Evolutionary conservation across 1,140 invertebrate genomes (phyloP).

Genomic region (Orchesella cincta): DNA sequence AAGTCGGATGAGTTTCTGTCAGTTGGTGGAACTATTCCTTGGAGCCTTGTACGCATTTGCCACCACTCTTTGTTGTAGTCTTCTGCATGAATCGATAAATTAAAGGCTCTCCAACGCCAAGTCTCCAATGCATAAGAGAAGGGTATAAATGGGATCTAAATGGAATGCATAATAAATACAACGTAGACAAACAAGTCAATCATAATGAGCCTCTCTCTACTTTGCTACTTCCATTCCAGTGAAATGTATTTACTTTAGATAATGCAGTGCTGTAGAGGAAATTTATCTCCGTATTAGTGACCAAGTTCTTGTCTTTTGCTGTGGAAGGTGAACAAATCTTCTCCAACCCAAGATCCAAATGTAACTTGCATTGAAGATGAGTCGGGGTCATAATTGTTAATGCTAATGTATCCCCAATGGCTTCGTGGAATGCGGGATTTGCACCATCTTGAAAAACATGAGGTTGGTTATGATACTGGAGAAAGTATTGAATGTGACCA

Average conservation of each 20-base stretch:
- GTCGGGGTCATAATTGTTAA: conserved; percentile 78
- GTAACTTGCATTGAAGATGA: conserved; percentile 67
- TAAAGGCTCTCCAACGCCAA: conserved; percentile 59
- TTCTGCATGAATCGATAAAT: conserved; percentile 52
- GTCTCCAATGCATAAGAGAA: conserved; percentile 59
- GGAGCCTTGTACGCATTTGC: conserved; percentile 56
- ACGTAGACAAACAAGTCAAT: neutral
- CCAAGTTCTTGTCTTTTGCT: neutral
- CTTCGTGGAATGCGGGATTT: conserved; percentile 64
- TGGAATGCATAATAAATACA: neutral
- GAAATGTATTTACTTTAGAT: conserved; percentile 56
- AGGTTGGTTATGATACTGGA: conserved; percentile 57
- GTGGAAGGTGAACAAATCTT: conserved; percentile 45
- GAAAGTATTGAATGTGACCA: conserved; percentile 62
- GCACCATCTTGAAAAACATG: conserved; percentile 56
- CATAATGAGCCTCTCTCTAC: neutral
- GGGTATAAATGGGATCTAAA: conserved; percentile 58
- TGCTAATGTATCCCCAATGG: conserved; percentile 84
- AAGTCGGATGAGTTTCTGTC: conserved; percentile 55
- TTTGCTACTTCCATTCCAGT: neutral
- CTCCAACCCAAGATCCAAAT: conserved; percentile 54
- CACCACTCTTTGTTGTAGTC: conserved; percentile 60
- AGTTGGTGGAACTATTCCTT: conserved; percentile 57
- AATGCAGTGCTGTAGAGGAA: conserved; percentile 60
- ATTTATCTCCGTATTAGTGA: conserved; percentile 57